Evolutionary conservation across 2,888 invertebrate genomes (phyloP).

Genomic region (Heliconius cydno): DNA sequence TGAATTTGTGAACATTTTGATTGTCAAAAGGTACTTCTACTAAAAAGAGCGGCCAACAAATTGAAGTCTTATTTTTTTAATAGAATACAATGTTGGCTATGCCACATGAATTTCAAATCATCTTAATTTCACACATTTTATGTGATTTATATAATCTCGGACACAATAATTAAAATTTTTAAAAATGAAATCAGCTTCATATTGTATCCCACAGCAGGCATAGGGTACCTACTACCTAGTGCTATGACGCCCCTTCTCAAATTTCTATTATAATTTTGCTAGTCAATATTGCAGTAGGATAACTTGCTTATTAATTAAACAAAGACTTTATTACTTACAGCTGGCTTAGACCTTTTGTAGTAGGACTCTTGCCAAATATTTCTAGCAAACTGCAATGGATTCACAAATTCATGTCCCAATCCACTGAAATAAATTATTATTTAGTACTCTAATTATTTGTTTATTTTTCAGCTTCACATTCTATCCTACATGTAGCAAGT

Average conservation of each 20-base stretch:
- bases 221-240: too few species aligned
- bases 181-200: too few species aligned
- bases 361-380: constrained; percentile 60
- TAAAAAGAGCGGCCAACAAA: neutral
- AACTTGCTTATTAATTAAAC: neutral
- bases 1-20: too few species aligned
- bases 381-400: constrained; percentile 66
- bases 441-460: neutral
- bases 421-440: constrained; percentile 50
- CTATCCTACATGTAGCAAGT: too few species aligned
- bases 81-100: neutral
- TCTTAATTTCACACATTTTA: neutral
- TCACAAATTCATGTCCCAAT: constrained; percentile 65
- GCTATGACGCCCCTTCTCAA: too few species aligned
- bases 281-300: neutral
- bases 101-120: neutral
- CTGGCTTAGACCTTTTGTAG: constrained; percentile 52
- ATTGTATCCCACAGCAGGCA: too few species aligned
- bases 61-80: neutral
- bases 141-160: neutral
- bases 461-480: too few species aligned
- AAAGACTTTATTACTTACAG: constrained; percentile 55
- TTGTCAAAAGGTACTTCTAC: neutral
- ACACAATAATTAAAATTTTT: neutral
- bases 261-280: too few species aligned